phyloP scores from a whole-genome alignment of 2,888 invertebrate species.

The Campoplex nolae region DNA sequence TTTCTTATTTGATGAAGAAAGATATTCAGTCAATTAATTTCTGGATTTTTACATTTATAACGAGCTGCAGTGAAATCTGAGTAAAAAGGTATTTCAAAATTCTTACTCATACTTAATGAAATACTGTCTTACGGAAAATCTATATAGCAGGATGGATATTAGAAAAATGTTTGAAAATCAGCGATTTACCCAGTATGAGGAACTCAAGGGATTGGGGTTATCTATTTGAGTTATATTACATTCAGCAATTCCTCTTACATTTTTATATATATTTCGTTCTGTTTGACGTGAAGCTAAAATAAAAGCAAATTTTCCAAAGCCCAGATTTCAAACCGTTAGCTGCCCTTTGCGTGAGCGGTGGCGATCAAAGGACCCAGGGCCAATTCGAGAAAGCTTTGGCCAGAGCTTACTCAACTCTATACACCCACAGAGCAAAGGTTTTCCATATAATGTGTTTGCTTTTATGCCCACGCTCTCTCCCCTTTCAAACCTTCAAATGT shows the following conservation, averaged over 20 bases:
- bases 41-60: background rate
- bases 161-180: background rate
- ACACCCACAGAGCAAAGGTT: slow-evolving; percentile 56
- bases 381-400: slow-evolving; percentile 70
- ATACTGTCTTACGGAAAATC: background rate
- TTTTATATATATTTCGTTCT: slow-evolving; percentile 15
- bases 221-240: slow-evolving; percentile 4
- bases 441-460: slow-evolving; percentile 64
- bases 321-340: slow-evolving; percentile 52
- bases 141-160: background rate
- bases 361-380: slow-evolving; percentile 68
- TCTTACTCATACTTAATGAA: background rate
- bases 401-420: slow-evolving; percentile 61
- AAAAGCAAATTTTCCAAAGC: slow-evolving; percentile 57
- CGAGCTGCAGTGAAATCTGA: background rate
- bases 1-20: too few species aligned
- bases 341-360: slow-evolving; percentile 62
- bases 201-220: background rate
- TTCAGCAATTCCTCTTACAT: slow-evolving; percentile 28
- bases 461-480: slow-evolving; percentile 54
- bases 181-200: background rate
- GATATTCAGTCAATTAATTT: background rate
- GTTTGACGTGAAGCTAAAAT: slow-evolving; percentile 53
- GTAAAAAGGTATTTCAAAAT: too few species aligned
- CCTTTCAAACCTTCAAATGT: slow-evolving; percentile 42